phyloP scores from a whole-genome alignment of 1,140 invertebrate genomes.

The Asbolus verrucosus region DNA sequence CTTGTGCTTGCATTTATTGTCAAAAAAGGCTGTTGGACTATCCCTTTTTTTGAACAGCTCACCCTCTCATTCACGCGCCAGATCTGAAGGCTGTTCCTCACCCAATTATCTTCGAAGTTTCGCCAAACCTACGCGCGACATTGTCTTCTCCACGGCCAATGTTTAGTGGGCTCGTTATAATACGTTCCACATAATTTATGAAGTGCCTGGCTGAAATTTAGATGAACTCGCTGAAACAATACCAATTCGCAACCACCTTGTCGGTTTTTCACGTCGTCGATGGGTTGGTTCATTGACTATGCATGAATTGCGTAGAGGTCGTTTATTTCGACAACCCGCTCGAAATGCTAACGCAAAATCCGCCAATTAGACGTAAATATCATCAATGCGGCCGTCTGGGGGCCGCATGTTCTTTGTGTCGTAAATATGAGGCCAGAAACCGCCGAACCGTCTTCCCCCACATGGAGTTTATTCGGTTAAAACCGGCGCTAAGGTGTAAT shows the following conservation, averaged over 20 bases:
- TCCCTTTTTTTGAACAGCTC: no score
- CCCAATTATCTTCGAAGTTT: slow-evolving; percentile 19
- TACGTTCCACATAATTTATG: slow-evolving; percentile 23
- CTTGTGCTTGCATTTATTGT: no score
- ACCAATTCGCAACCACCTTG: background rate
- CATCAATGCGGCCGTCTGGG: background rate
- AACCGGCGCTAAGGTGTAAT: background rate
- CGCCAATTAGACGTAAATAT: slow-evolving; percentile 4
- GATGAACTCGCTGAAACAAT: slow-evolving; percentile 26
- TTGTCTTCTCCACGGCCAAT: slow-evolving; percentile 22
- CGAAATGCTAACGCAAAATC: slow-evolving; percentile 7
- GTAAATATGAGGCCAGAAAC: background rate
- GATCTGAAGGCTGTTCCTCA: no score
- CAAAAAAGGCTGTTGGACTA: no score
- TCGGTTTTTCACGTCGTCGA: slow-evolving; percentile 7
- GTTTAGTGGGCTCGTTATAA: slow-evolving; percentile 26
- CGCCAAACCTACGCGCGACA: slow-evolving; percentile 18
- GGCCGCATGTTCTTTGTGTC: background rate
- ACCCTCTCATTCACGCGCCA: no score
- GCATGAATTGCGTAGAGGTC: slow-evolving; percentile 16
- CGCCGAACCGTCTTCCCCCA: background rate
- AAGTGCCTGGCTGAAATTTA: slow-evolving; percentile 28
- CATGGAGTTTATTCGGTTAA: background rate
- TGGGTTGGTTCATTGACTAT: slow-evolving; percentile 1
- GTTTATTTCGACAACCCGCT: slow-evolving; percentile 6